Conservation (phyloP, 37 sponge, comb jelly and placozoan species). For the Spongilla lacustris region DNA sequence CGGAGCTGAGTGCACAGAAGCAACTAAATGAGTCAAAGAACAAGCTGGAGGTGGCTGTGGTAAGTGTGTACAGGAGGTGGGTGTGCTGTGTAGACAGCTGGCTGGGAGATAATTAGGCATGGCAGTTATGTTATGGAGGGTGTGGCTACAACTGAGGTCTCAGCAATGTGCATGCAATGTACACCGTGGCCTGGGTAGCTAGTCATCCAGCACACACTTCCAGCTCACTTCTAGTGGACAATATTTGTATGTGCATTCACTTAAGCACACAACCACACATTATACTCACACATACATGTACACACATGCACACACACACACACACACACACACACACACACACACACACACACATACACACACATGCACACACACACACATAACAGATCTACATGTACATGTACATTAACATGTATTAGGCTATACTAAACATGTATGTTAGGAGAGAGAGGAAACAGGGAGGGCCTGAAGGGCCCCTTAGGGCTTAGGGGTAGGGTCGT, state of each 20-base stretch:
- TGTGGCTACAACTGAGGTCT: not conserved
- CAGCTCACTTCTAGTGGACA: too few relatives aligned
- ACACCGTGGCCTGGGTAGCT: too few relatives aligned
- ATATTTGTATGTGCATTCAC: too few relatives aligned
- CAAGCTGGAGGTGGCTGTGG: not conserved
- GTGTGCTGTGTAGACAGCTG: not conserved
- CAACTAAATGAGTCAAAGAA: conserved; percentile 15
- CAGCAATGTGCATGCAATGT: not conserved
- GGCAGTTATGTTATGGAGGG: not conserved
- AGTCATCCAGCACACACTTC: too few relatives aligned
- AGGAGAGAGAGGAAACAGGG: too few relatives aligned
- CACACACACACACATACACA: conserved; percentile 8
- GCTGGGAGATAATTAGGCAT: too few relatives aligned
- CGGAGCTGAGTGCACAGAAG: conserved; percentile 14
- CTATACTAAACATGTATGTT: too few relatives aligned
- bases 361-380: conserved; percentile 7
- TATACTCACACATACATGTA: not conserved
- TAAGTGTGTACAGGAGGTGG: not conserved
- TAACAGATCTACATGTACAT: too few relatives aligned
- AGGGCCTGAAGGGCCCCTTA: too few relatives aligned
- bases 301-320: conserved; percentile 7
- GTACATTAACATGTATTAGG: too few relatives aligned
- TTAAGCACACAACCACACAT: too few relatives aligned
- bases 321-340: not conserved
- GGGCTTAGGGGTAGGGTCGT: too few relatives aligned